phyloP scores from a whole-genome alignment of 2,888 invertebrate genomes.

The Pristionchus exspectatus region DNA sequence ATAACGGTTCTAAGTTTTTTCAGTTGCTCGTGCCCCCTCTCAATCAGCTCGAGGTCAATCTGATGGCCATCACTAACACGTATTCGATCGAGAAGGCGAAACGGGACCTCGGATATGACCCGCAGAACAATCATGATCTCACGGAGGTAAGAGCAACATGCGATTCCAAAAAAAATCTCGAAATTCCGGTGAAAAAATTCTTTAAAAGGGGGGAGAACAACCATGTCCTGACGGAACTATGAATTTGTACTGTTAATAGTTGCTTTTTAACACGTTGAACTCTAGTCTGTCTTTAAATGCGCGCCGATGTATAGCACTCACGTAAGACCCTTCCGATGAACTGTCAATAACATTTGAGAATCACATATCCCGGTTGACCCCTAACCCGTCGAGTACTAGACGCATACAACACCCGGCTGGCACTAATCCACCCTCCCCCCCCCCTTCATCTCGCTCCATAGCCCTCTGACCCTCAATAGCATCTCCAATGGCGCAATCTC shows the following conservation, averaged over 20 bases:
- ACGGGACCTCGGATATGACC: slow-evolving; percentile 56
- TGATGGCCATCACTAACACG: slow-evolving; percentile 58
- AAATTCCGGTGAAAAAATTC: no score
- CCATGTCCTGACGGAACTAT: no score
- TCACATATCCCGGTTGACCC: no score
- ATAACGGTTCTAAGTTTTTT: not conserved
- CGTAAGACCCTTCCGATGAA: no score
- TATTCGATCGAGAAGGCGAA: slow-evolving; percentile 58
- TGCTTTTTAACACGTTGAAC: no score
- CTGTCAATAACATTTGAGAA: no score
- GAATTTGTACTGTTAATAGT: no score
- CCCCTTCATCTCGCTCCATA: not conserved
- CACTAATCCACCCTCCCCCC: not conserved
- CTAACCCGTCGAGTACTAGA: no score
- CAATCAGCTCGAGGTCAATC: slow-evolving; percentile 55
- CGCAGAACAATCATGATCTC: slow-evolving; percentile 57
- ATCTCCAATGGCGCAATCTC: slow-evolving; percentile 5
- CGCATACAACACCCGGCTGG: not conserved
- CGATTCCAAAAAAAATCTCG: not conserved
- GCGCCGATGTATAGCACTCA: no score
- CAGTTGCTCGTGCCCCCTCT: slow-evolving; percentile 32
- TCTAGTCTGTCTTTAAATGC: no score
- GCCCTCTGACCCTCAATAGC: not conserved
- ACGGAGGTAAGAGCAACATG: slow-evolving; percentile 25
- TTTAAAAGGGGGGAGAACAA: no score